These are phyloP conservation scores for Himalopsyche japonica DNA, from an alignment of 2,888 invertebrate species.

Conservation along the genomic window DNA sequence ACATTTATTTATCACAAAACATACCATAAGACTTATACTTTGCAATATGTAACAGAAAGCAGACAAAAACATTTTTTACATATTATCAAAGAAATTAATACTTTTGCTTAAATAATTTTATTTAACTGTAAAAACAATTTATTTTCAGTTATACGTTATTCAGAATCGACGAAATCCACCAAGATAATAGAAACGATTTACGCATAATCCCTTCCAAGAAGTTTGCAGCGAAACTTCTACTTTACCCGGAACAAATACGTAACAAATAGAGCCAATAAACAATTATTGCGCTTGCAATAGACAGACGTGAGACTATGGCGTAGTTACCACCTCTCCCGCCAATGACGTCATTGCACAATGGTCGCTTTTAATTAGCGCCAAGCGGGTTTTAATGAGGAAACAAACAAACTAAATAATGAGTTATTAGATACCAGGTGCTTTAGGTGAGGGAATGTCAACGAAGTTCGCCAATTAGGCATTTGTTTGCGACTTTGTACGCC, in stretches of 20 bases:
- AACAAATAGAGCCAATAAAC: slow-evolving; percentile 6
- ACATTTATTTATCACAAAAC: too few relatives aligned
- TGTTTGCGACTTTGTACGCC: background rate
- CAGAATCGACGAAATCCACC: background rate
- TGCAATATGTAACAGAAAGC: too few relatives aligned
- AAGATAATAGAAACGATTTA: background rate
- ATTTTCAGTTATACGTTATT: too few relatives aligned
- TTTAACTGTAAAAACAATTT: too few relatives aligned
- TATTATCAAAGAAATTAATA: too few relatives aligned
- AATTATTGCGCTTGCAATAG: background rate
- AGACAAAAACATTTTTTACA: too few relatives aligned
- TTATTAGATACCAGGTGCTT: slow-evolving; percentile 16
- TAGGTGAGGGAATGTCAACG: slow-evolving; percentile 8
- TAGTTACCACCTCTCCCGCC: background rate
- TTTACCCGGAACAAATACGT: background rate
- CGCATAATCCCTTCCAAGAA: background rate
- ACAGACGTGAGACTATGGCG: background rate
- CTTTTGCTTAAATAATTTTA: too few relatives aligned
- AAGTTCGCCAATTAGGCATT: slow-evolving; percentile 7
- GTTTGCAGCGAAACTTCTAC: background rate
- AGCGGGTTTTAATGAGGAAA: slow-evolving; percentile 9
- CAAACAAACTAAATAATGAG: slow-evolving; percentile 23
- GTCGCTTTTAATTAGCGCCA: slow-evolving; percentile 9
- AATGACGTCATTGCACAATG: slow-evolving; percentile 12
- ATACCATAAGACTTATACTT: too few relatives aligned